Evolutionary conservation across 2,113 vertebrate genomes (phyloP).

Genomic region (Dromas ardeola): DNA sequence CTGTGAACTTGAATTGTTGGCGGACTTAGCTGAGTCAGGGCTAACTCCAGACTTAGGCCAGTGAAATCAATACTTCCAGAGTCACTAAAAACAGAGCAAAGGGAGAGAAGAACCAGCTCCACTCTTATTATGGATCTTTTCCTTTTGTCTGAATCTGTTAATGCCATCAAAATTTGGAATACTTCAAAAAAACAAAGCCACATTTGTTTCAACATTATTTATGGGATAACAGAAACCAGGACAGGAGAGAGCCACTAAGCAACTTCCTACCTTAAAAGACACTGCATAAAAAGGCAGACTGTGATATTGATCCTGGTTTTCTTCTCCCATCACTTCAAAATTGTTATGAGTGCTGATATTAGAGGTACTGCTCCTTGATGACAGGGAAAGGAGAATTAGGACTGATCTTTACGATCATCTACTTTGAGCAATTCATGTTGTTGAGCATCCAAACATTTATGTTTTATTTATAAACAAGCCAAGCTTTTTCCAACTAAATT

Average conservation of each 20-base stretch:
- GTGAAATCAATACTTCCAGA: neutral
- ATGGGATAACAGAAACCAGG: neutral
- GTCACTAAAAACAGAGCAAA: neutral
- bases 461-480: conserved; percentile 10
- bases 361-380: neutral
- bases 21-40: neutral
- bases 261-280: neutral
- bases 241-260: neutral
- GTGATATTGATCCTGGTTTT: neutral
- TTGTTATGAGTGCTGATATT: neutral
- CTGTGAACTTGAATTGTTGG: neutral
- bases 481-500: neutral
- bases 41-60: neutral
- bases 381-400: neutral
- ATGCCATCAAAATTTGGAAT: neutral
- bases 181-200: neutral
- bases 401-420: neutral
- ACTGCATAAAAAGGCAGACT: neutral
- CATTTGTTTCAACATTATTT: neutral
- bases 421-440: neutral
- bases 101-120: neutral
- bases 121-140: neutral
- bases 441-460: neutral
- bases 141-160: neutral
- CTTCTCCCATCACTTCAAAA: neutral